A percentile compares a stretch with the other conserved stretches of the same genome.
Evolutionary conservation across 1,140 invertebrate genomes (phyloP).

Genomic region (Rhyacophila brunnea): DNA sequence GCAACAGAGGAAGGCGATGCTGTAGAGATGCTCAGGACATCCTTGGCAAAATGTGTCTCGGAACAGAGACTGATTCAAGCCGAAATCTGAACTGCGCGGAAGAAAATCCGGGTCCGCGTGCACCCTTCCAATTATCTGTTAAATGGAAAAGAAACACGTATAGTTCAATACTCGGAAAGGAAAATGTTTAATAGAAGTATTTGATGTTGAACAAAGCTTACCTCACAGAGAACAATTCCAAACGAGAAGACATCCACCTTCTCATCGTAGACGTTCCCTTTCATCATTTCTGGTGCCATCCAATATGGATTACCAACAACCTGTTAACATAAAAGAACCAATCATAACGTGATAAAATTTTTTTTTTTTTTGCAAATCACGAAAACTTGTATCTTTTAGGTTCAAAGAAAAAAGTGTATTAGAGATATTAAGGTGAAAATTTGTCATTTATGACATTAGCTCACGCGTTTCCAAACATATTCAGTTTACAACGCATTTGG

Average conservation of each 20-base stretch:
- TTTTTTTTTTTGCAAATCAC: no score
- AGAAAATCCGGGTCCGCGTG: constrained; percentile 91
- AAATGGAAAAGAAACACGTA: constrained; percentile 16
- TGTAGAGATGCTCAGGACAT: constrained; percentile 86
- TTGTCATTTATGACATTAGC: no score
- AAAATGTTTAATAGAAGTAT: no score
- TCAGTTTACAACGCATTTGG: no score
- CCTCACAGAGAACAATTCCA: constrained; percentile 94
- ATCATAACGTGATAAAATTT: no score
- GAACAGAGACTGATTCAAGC: constrained; percentile 84
- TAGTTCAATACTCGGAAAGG: no score
- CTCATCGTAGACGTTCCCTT: constrained; percentile 93
- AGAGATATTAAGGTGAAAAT: no score
- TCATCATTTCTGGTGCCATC: constrained; percentile 99
- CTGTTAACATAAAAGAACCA: constrained; percentile 25
- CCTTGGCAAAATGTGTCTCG: constrained; percentile 83
- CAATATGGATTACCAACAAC: constrained; percentile 95
- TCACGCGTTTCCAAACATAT: no score
- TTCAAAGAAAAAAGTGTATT: no score
- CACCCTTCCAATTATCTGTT: constrained; percentile 86
- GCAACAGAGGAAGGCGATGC: constrained; percentile 84
- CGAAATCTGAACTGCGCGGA: constrained; percentile 86
- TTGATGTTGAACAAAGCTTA: constrained; percentile 44
- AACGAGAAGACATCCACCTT: constrained; percentile 97
- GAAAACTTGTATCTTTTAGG: no score